Percentiles rank a stretch among this genome's conserved stretches.
phyloP scores from a whole-genome alignment of 1,140 invertebrate species.

The Diprion similis region DNA sequence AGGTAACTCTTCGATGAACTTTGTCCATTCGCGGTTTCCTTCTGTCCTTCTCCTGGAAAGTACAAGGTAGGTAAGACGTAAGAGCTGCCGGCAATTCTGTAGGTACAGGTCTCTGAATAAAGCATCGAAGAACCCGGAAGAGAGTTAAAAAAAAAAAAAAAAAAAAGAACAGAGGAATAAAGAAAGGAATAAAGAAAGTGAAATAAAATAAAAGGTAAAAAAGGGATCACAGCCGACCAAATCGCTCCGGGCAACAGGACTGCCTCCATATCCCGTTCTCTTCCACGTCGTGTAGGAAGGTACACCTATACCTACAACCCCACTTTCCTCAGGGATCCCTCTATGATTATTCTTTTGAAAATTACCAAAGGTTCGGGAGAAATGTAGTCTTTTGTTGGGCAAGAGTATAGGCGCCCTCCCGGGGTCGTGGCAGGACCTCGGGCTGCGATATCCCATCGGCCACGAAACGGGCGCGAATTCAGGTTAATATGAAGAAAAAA shows the following conservation, averaged over 20 bases:
- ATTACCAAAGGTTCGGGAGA: conserved; percentile 1
- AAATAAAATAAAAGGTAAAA: too few species aligned
- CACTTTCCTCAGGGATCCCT: not conserved
- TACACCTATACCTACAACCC: not conserved
- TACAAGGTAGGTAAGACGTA: too few species aligned
- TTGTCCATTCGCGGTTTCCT: too few species aligned
- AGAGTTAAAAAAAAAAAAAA: too few species aligned
- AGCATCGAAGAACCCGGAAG: too few species aligned
- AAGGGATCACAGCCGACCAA: not conserved
- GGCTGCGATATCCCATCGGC: not conserved
- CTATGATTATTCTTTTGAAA: conserved; percentile 8
- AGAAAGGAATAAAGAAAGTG: too few species aligned
- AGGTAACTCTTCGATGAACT: too few species aligned
- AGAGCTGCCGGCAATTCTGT: too few species aligned
- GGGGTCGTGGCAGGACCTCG: not conserved
- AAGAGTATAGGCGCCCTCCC: not conserved
- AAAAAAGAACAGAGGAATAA: too few species aligned
- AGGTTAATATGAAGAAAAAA: not conserved
- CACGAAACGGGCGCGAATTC: not conserved
- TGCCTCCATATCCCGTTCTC: not conserved
- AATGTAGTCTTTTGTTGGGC: conserved; percentile 2
- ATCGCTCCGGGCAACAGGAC: not conserved
- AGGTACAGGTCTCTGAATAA: too few species aligned
- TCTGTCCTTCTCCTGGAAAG: too few species aligned
- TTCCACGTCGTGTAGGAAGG: too few species aligned